Conservation (phyloP, 2,888 invertebrate species). For the Calameuta pallipes region DNA sequence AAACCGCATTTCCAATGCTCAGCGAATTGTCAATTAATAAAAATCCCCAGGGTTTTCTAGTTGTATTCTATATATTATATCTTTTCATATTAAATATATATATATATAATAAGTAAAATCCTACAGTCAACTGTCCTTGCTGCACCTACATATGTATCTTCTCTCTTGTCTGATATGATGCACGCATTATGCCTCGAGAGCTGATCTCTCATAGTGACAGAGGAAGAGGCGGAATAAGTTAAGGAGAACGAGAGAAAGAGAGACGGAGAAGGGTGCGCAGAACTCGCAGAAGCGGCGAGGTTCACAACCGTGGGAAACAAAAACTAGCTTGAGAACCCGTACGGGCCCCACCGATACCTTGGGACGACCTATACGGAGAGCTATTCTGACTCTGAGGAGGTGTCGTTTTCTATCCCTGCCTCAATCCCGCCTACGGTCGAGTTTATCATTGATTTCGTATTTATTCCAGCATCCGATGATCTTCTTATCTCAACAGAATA, state of each 20-base stretch:
- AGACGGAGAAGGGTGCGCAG: background rate
- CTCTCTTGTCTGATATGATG: no score
- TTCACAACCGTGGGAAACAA: slow-evolving; percentile 31
- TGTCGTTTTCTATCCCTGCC: slow-evolving; percentile 45
- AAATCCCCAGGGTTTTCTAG: no score
- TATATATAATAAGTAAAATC: no score
- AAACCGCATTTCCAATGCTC: no score
- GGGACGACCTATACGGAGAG: slow-evolving; percentile 7
- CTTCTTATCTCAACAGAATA: no score
- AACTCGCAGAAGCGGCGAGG: slow-evolving; percentile 11
- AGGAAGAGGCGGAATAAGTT: background rate
- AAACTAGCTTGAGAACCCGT: slow-evolving; percentile 20
- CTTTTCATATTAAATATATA: no score
- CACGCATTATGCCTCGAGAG: no score
- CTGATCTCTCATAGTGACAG: no score
- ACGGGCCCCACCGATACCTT: slow-evolving; percentile 1
- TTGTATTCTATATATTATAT: no score
- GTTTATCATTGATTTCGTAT: slow-evolving; percentile 49
- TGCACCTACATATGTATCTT: no score
- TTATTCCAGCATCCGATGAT: slow-evolving; percentile 31
- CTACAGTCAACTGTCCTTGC: no score
- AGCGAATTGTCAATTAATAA: no score
- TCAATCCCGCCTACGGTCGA: slow-evolving; percentile 37
- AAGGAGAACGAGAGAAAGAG: background rate
- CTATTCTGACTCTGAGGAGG: slow-evolving; percentile 50